Evolutionary conservation across 2,797 vertebrate species (phyloP).

Genomic region (Rhabdomys pumilio): DNA sequence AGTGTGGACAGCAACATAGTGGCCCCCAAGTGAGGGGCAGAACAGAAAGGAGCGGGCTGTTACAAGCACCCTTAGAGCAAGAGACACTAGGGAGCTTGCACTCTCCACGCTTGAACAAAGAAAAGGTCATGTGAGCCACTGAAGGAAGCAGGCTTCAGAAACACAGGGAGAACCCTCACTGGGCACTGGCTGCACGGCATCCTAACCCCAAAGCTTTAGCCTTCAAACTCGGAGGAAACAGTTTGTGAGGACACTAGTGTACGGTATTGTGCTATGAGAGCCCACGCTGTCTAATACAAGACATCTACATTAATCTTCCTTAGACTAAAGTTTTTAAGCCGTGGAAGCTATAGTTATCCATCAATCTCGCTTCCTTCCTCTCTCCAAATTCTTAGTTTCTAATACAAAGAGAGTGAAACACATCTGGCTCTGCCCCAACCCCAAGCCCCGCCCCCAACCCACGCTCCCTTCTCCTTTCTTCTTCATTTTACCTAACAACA

Average conservation of each 20-base stretch:
- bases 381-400: slow-evolving; percentile 10
- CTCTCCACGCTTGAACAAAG: not conserved
- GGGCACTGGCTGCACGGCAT: not conserved
- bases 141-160: not conserved
- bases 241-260: not conserved
- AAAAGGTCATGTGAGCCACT: not conserved
- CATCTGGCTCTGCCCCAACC: not conserved
- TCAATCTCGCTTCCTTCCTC: not conserved
- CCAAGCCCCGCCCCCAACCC: not conserved
- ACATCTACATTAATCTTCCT: not conserved
- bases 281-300: not conserved
- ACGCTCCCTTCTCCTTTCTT: not conserved
- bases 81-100: not conserved
- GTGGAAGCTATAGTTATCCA: slow-evolving; percentile 14
- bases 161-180: not conserved
- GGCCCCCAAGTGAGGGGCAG: too few relatives aligned
- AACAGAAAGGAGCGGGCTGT: too few relatives aligned
- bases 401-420: not conserved
- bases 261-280: not conserved
- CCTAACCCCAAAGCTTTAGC: not conserved
- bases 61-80: not conserved
- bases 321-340: not conserved
- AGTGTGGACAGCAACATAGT: too few relatives aligned
- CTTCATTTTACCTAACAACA: not conserved
- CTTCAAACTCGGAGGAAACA: not conserved